Evolutionary conservation across 2,888 invertebrate species (phyloP), one percentile per base, ranked within the genome.

Genomic region (Craniophora ligustri): DNA sequence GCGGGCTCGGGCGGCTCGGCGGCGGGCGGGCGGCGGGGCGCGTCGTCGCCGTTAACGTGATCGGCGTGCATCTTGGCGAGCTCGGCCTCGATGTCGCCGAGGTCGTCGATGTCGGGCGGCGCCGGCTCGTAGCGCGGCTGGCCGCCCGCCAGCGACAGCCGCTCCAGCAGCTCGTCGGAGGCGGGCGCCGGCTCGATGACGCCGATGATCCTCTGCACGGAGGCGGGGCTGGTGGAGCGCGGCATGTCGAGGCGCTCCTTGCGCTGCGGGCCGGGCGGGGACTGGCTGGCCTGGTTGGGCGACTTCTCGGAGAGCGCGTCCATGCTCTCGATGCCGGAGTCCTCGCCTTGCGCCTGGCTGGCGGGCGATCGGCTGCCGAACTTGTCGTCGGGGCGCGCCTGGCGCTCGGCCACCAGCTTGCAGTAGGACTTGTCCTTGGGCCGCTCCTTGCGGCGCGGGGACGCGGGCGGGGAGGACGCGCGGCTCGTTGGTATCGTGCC

Each of bases 271-370:
- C 93, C 89, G 75, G 95, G 94, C 63, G 95, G 97, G 85, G 95
- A 97, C 92, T 92, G 97, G 88, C 95, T 96, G 88, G 97, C 96
- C 84, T 97, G 97, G 86, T 97, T 97, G n/a, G 97, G 97, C 63
- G 96, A 97, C 84, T 98, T 98, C 85, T 98, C 98, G 14, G 98
- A 98, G n/a, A 98, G 88, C 2, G 98, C 98, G 84, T 98, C 98
- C 98, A 98, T 98, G 28, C 97, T 97, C 85, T 98, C 98, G 50
- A 98, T 98, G 11, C 98, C 98, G 50, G 98, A 98, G 87, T 98
- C 98, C 82, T 98, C 98, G 35, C 97, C 97, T 76, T 96, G 96
- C 30, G 94, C 93, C 64, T 94, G 94, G 15, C 91, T 90, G 71
- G 86, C 87, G 51, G 94, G 94, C 13, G 95, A 95, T 44, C 91